phyloP scores from a whole-genome alignment of 2,888 invertebrate species.

The Agapostemon virescens region DNA sequence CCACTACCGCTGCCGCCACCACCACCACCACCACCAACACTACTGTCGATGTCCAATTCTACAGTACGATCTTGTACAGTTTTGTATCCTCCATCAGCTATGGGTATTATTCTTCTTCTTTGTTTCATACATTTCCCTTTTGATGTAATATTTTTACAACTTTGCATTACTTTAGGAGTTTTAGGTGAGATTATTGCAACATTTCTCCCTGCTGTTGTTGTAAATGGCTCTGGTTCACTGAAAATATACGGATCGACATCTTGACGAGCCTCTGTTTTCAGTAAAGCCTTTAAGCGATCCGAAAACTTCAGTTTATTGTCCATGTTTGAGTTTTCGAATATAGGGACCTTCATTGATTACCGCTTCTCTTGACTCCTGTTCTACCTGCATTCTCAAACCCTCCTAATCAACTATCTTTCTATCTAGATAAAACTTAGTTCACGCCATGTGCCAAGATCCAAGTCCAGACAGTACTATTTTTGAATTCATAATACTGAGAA shows the following conservation, averaged over 20 bases:
- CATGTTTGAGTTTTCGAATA: constrained; percentile 76
- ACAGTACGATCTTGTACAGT: constrained; percentile 48
- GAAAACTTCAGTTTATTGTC: constrained; percentile 81
- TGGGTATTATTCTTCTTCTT: constrained; percentile 67
- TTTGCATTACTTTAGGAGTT: constrained; percentile 71
- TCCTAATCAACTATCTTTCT: constrained; percentile 66
- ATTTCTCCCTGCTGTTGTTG: constrained; percentile 69
- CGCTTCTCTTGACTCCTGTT: constrained; percentile 61
- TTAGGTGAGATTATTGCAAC: constrained; percentile 70
- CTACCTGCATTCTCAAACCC: constrained; percentile 76
- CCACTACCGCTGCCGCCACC: constrained; percentile 40
- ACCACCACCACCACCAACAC: constrained; percentile 35
- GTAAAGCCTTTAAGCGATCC: constrained; percentile 80
- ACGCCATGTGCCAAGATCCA: constrained; percentile 68
- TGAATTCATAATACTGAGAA: constrained; percentile 61
- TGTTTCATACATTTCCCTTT: constrained; percentile 76
- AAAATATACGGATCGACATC: constrained; percentile 81
- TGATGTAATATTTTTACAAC: constrained; percentile 70
- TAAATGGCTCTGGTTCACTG: constrained; percentile 79
- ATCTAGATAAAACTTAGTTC: constrained; percentile 67
- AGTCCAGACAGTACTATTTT: constrained; percentile 52
- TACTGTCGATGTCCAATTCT: constrained; percentile 47
- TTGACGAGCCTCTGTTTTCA: constrained; percentile 78
- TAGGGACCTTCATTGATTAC: constrained; percentile 76
- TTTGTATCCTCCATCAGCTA: constrained; percentile 59